Evolutionary conservation across 2,888 invertebrate species (phyloP).

Genomic region (Metopia argyrocephala): DNA sequence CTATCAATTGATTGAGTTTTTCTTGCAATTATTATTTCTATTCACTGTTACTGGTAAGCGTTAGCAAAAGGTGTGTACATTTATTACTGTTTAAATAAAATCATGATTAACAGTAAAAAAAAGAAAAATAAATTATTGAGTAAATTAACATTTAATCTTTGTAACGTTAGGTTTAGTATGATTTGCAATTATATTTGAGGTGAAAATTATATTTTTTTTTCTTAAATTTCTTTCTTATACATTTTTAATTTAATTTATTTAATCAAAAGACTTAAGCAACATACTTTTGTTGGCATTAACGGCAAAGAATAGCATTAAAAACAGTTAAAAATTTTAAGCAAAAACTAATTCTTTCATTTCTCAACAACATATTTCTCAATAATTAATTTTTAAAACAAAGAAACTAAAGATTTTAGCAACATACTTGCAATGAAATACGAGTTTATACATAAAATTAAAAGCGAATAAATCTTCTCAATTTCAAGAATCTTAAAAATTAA

Average conservation of each 20-base stretch:
- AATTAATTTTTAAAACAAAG: neutral
- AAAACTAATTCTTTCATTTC: too few species aligned
- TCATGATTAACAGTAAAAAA: constrained; percentile 46
- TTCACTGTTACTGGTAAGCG: neutral
- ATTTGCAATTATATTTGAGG: neutral
- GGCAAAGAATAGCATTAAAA: too few species aligned
- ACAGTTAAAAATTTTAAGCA: too few species aligned
- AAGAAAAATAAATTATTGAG: constrained; percentile 35
- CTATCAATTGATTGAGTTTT: constrained; percentile 44
- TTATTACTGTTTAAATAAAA: too few species aligned
- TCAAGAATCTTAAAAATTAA: neutral
- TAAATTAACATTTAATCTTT: constrained; percentile 52
- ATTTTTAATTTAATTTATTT: too few species aligned
- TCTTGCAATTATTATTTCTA: constrained; percentile 20
- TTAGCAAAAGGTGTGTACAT: neutral
- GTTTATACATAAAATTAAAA: neutral
- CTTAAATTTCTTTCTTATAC: too few species aligned
- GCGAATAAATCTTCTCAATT: neutral
- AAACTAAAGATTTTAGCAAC: neutral
- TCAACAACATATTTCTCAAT: too few species aligned
- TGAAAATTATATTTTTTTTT: too few species aligned
- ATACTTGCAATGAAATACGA: too few species aligned
- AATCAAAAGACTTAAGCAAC: constrained; percentile 18
- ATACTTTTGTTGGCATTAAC: too few species aligned
- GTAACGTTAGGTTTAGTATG: neutral